Percentiles rank a stretch among this genome's conserved stretches.
phyloP scores from a whole-genome alignment of 2,113 vertebrate genomes.

The Grantiella picta region DNA sequence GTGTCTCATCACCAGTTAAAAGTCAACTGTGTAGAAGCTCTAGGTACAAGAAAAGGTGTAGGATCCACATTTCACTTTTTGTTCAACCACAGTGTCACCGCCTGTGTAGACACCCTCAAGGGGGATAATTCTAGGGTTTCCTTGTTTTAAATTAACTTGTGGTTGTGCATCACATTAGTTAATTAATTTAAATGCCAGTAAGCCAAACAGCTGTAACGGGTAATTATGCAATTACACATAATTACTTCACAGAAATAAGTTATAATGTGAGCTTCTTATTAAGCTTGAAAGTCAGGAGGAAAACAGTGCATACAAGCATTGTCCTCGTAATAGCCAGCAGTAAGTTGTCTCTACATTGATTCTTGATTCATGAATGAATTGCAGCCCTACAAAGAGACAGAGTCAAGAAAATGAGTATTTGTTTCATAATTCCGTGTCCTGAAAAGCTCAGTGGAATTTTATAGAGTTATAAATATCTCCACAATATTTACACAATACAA shows the following conservation, averaged over 20 bases:
- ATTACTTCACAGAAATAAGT: slow-evolving; percentile 24
- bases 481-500: background rate
- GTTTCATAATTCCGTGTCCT: background rate
- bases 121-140: background rate
- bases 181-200: slow-evolving; percentile 24
- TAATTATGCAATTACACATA: slow-evolving; percentile 42
- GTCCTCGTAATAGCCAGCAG: background rate
- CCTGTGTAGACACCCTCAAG: background rate
- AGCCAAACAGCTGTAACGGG: background rate
- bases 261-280: background rate
- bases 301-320: background rate
- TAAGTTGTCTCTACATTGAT: background rate
- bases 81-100: background rate
- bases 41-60: background rate
- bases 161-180: background rate
- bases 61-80: background rate
- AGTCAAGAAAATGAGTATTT: background rate
- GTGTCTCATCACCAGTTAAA: background rate
- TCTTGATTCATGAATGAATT: background rate
- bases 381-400: background rate
- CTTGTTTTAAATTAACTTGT: slow-evolving; percentile 26
- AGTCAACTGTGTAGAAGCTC: background rate
- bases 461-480: background rate
- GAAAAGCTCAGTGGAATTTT: background rate
- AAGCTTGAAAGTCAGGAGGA: background rate